Base-by-base conservation (phyloP, 2,888 invertebrate genomes). In the Zaprionus obscuricornis region DNA sequence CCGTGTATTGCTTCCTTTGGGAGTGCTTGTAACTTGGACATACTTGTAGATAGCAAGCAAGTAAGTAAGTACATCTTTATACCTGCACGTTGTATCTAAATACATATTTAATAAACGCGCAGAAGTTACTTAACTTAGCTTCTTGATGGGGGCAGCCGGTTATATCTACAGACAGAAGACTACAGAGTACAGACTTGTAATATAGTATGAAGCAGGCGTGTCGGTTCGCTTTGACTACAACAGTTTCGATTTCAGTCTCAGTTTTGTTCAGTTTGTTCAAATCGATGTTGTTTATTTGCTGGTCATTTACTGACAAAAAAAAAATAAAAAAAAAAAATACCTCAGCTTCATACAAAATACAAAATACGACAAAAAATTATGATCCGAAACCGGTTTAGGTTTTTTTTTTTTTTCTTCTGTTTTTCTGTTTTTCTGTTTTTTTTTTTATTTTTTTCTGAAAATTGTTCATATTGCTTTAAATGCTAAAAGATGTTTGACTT, bases 401-500 rank as follows among this genome's bases (percentile, higher is more conserved):
- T 52, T 59, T 67, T 51, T 67, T 62, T 45, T 66, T 54, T 59
- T 58, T 57, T 59, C 46, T 54, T 50, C 42, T 22, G 13, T 33
- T 42, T 46, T 40, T 47, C n/a, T n/a, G n/a, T 45, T 16, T 54
- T 57, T 55, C 34, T 33, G 20, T 43, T 57, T 33, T 62, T 57
- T 59, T 43, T 55, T 42, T 36, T 58, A 37, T 68, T 50, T 57
- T 47, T 37, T 47, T 24, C 40, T 42, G 33, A 43, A 60, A 68
- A 45, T 62, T 66, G 66, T 70, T 64, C 82, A 66, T 66, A 54
- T 71, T 67, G 79, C 71, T 68, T 75, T 57, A 78, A 79, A 83
- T 83, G 81, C 59, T 83, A 83, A 79, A 76, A 79, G 78, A 79
- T 76, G 74, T 83, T 78, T 76, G 66, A 56, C 47, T 51, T 56